Conservation (phyloP, 1,140 invertebrate genomes). For the Camponotus vicinus region DNA sequence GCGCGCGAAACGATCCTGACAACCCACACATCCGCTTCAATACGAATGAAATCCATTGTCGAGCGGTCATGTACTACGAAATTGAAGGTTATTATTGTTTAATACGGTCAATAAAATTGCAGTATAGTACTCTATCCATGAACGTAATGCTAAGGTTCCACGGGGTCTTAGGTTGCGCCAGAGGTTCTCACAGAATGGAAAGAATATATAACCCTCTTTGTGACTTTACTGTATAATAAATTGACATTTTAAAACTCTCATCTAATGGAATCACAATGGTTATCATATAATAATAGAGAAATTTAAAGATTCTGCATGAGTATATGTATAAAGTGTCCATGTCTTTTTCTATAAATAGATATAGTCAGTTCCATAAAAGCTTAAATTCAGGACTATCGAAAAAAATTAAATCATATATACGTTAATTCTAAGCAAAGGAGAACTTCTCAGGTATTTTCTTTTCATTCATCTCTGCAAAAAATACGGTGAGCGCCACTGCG, state of each 20-base stretch:
- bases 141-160: constrained; percentile 69
- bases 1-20: constrained; percentile 60
- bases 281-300: background rate
- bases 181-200: constrained; percentile 60
- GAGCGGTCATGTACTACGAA: constrained; percentile 62
- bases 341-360: background rate
- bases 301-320: background rate
- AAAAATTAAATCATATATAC: background rate
- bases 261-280: background rate
- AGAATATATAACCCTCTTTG: background rate
- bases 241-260: background rate
- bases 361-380: background rate
- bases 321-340: background rate
- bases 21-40: constrained; percentile 63
- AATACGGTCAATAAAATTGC: constrained; percentile 75
- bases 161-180: constrained; percentile 62
- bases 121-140: constrained; percentile 68
- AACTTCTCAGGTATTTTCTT: background rate
- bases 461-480: constrained; percentile 3
- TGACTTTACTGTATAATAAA: background rate
- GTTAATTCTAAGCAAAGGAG: background rate
- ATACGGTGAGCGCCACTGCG: constrained; percentile 61
- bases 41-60: constrained; percentile 76
- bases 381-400: background rate
- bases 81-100: constrained; percentile 78